These are phyloP conservation scores for Asbolus verrucosus DNA, from an alignment of 1,140 invertebrate genomes.

Conservation along the genomic window DNA sequence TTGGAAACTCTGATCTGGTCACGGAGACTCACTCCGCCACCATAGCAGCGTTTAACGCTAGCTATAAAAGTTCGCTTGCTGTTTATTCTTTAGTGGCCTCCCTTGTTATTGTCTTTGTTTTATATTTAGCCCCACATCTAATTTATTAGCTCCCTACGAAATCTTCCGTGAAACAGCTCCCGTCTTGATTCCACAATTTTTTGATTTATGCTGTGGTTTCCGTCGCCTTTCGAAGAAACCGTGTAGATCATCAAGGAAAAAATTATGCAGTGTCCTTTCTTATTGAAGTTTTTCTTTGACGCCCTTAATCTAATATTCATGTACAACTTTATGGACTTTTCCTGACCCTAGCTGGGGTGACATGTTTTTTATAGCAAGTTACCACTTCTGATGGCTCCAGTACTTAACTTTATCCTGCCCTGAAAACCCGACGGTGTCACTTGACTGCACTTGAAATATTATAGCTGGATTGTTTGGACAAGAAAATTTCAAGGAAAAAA, in stretches of 20 bases:
- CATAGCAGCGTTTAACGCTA: conserved; percentile 29
- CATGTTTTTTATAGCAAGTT: conserved; percentile 51
- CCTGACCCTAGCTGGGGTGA: conserved; percentile 49
- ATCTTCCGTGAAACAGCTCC: conserved; percentile 28
- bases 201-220: conserved; percentile 9
- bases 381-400: conserved; percentile 50
- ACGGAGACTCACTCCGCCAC: conserved; percentile 33
- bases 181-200: conserved; percentile 16
- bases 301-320: conserved; percentile 56
- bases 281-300: conserved; percentile 46
- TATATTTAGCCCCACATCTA: conserved; percentile 33
- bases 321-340: conserved; percentile 52
- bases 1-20: conserved; percentile 35
- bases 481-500: conserved; percentile 13
- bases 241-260: conserved; percentile 23
- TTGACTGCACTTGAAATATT: conserved; percentile 49
- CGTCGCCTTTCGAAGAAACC: conserved; percentile 12
- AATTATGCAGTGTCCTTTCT: conserved; percentile 9
- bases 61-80: conserved; percentile 42
- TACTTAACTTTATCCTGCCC: conserved; percentile 50
- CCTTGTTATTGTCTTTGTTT: conserved; percentile 42
- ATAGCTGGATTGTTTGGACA: conserved; percentile 18
- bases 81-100: conserved; percentile 38
- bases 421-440: conserved; percentile 42
- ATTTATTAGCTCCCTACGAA: conserved; percentile 16